Conservation (phyloP, 2,113 vertebrate genomes). For the Spermophilus dauricus region DNA sequence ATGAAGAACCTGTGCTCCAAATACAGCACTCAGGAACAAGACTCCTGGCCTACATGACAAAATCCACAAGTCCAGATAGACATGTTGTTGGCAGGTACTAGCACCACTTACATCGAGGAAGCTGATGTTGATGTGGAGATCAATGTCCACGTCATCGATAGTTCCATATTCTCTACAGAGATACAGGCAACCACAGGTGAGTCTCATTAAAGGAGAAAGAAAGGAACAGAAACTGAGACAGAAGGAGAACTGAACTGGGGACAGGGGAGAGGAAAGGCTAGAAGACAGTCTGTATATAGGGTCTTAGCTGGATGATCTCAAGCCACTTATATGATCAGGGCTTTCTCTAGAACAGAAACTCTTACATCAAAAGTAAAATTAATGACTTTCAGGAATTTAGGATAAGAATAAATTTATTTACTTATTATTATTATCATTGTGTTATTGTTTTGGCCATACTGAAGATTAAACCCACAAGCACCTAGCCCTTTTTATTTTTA, state of each 20-base stretch:
- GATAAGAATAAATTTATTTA: neutral
- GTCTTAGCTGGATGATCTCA: neutral
- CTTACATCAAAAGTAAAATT: slow-evolving; percentile 35
- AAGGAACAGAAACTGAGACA: neutral
- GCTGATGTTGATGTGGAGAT: slow-evolving; percentile 98
- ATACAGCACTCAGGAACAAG: slow-evolving; percentile 59
- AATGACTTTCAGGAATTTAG: neutral
- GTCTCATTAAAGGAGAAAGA: slow-evolving; percentile 70
- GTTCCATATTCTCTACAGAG: slow-evolving; percentile 96
- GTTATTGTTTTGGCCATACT: neutral
- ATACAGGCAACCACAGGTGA: slow-evolving; percentile 56
- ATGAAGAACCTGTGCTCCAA: slow-evolving; percentile 66
- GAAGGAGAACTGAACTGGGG: neutral
- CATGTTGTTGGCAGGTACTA: neutral
- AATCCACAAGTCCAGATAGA: slow-evolving; percentile 46
- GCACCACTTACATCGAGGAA: slow-evolving; percentile 96
- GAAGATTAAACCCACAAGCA: neutral
- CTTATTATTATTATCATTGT: too few relatives aligned
- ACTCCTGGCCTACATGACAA: slow-evolving; percentile 51
- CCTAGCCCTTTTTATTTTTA: too few relatives aligned
- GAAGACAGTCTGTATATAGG: neutral
- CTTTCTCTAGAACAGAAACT: neutral
- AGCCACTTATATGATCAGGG: neutral
- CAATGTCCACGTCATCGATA: slow-evolving; percentile 98
- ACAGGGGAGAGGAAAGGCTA: neutral